Base-by-base conservation (phyloP, 2,888 invertebrate species). In the Microchrysa polita region DNA sequence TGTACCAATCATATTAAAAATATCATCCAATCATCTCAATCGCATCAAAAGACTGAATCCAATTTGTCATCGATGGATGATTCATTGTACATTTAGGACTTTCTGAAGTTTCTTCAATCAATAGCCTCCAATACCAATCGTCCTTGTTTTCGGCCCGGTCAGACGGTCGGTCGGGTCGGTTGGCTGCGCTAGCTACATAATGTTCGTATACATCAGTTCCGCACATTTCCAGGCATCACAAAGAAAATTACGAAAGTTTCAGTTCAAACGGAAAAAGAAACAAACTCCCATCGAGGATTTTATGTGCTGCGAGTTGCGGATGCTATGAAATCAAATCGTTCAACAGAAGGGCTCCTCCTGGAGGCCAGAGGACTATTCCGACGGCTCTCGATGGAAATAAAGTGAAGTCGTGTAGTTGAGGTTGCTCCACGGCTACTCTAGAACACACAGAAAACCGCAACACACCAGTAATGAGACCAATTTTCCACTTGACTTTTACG, bases 191-290 rank as follows among this genome's bases (percentile, higher is more conserved):
- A 5, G 4, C 4, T 34, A 2, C 27, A 7, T 34, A 34, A 34
- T 34, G 27, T 34, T 12, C 48, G 12, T 48, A 10, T n/a, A n/a
- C n/a, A n/a, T 48, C 48, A n/a, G 12, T 10, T n/a, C 16, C 48
- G 48, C 48, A 48, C 48, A n/a, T 48, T 48, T n/a, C 48, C 48
- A 48, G 16, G 48, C 48, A n/a, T n/a, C n/a, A n/a, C 48, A 48
- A 12, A 20, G 55, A 20, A 55, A 55, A 55, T 55, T 55, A 55
- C 55, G 18, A 55, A 55, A 55, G 55, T 55, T 55, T 55, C 18
- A 20, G 16, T 16, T 20, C 18, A 18, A 55, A 55, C 55, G 55
- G 55, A 55, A 48, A 48, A 55, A n/a, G 52, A n/a, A n/a, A 9
- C 4, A 34, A 34, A 34, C 27, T 34, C 27, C 27, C 27, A 34